A percentile compares a stretch with the other conserved stretches of the same genome.
Evolutionary conservation across 92 coral and sea anemone genomes (phyloP).

Genomic region (Porites divaricata): DNA sequence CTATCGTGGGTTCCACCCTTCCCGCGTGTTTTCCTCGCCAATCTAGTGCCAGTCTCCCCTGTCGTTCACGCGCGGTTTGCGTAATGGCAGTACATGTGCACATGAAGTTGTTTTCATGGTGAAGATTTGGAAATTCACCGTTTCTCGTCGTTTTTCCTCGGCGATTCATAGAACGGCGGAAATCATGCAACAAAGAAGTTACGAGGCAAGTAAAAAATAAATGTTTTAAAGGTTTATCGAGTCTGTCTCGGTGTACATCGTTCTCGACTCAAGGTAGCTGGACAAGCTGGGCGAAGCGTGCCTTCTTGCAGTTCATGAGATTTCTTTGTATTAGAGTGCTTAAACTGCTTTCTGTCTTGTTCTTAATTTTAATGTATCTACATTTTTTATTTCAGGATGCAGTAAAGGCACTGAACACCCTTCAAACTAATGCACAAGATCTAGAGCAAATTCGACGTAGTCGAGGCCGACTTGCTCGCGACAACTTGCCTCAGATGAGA

Average conservation of each 20-base stretch:
- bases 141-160: conserved; percentile 31
- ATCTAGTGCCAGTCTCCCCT: conserved; percentile 18
- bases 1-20: no score
- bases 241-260: neutral
- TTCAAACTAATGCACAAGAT: conserved; percentile 94
- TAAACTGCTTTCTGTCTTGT: neutral
- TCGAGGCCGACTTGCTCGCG: conserved; percentile 66
- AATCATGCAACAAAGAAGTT: conserved; percentile 41
- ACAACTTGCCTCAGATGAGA: conserved; percentile 79
- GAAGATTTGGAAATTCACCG: conserved; percentile 4
- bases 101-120: conserved; percentile 25
- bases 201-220: conserved; percentile 16
- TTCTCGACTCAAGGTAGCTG: no score
- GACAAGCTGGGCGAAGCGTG: no score
- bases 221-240: neutral
- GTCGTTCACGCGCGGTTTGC: neutral
- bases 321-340: no score
- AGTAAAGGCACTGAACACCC: conserved; percentile 87
- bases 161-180: conserved; percentile 18
- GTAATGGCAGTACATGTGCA: conserved; percentile 29
- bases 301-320: no score
- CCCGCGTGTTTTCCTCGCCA: no score
- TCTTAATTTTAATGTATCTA: neutral
- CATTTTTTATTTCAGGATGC: conserved; percentile 74
- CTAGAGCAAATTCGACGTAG: conserved; percentile 84